These are phyloP conservation scores for Gymnogyps californianus DNA, from an alignment of 2,113 vertebrate species.

Conservation along the genomic window DNA sequence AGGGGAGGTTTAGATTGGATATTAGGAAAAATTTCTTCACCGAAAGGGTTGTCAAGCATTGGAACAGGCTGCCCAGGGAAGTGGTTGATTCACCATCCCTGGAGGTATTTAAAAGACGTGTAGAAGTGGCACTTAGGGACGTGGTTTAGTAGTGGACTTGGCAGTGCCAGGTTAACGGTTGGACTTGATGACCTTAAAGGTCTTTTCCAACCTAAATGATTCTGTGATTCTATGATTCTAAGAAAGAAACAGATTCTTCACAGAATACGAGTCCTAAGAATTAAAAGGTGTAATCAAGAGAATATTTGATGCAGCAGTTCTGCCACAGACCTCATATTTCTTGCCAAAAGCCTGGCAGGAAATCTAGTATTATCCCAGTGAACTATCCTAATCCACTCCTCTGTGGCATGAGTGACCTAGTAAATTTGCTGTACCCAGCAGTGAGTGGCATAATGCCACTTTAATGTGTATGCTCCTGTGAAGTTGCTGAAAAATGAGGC, in stretches of 20 bases:
- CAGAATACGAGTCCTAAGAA: background rate
- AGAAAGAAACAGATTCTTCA: background rate
- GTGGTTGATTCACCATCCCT: too few relatives aligned
- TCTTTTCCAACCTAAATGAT: too few relatives aligned
- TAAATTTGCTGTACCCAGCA: background rate
- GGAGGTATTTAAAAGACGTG: too few relatives aligned
- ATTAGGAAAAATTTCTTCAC: too few relatives aligned
- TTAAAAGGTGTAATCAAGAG: background rate
- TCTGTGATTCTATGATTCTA: too few relatives aligned
- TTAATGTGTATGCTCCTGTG: background rate
- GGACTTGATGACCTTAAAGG: too few relatives aligned
- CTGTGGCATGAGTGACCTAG: background rate
- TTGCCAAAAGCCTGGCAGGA: background rate
- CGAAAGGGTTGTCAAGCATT: too few relatives aligned
- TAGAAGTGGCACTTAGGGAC: too few relatives aligned
- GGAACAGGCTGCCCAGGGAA: too few relatives aligned
- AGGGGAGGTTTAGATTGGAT: too few relatives aligned
- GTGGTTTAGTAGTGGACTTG: too few relatives aligned
- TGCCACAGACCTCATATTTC: background rate
- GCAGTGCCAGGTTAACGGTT: too few relatives aligned
- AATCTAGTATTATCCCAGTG: background rate
- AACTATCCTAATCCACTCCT: background rate
- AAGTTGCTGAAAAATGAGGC: background rate
- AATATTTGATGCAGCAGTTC: background rate
- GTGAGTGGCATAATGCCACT: background rate